phyloP scores from a whole-genome alignment of 1,140 invertebrate species.

The Hypsibius dujardini region DNA sequence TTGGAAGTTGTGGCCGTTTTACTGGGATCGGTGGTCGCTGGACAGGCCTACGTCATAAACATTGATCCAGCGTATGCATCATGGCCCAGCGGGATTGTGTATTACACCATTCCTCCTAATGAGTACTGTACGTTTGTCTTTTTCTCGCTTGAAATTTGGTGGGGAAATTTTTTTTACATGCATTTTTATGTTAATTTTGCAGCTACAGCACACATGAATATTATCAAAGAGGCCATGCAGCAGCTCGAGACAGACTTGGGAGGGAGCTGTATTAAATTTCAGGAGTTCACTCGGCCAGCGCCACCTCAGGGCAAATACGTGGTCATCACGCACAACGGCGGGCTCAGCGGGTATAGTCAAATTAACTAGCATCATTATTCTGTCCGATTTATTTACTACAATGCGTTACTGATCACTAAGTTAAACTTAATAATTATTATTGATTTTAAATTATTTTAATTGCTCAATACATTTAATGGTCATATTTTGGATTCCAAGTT shows the following conservation, averaged over 20 bases:
- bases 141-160: background rate
- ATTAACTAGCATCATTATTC: background rate
- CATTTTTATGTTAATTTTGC: background rate
- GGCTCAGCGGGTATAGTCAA: background rate
- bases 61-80: background rate
- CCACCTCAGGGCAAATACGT: background rate
- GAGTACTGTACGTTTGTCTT: conserved; percentile 5
- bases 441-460: no score
- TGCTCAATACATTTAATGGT: no score
- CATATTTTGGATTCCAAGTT: no score
- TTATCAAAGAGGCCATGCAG: conserved; percentile 3
- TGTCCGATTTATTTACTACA: background rate
- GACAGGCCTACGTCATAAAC: background rate
- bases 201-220: background rate
- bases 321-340: conserved; percentile 10
- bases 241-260: background rate
- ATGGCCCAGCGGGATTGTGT: background rate
- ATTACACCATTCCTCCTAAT: background rate
- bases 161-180: background rate
- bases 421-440: no score
- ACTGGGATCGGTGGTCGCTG: no score
- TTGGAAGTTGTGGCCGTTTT: no score
- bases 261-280: background rate
- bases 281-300: background rate
- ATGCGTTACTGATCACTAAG: no score